Base-by-base conservation (phyloP, 2,797 vertebrate genomes). In the Aeoliscus strigatus region DNA sequence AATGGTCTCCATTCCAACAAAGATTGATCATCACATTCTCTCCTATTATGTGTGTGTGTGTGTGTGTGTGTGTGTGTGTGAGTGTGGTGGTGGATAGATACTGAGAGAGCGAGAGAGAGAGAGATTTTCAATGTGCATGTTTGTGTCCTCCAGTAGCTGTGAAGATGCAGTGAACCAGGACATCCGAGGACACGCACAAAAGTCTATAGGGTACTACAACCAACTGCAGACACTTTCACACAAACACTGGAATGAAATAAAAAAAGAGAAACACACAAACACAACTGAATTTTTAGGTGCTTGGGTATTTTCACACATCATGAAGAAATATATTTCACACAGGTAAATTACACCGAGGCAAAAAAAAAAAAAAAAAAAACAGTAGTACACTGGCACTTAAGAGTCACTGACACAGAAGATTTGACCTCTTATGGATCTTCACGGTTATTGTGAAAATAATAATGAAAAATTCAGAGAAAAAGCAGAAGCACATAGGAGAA, bases 1-100 rank as follows among this genome's bases (percentile, higher is more conserved):
- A 29, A 51, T 50, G 32, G 28, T 27, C 45, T 51, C 12, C 36
- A 44, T 30, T 27, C 39, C 52, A 59, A 66, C 63, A 52, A 8
- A 60, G 57, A 73, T 62, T 57, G 69, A 79, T 57, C 49, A 48
- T 47, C 67, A 30, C 43, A 36, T 42, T 45, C 39, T 51, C 40
- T 44, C 35, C 42, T 27, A 6, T 30, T 7, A 11, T 29, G 52
- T 42, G 33, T 41, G 29, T 26, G 37, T 21, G 13, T 16, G 30
- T 12, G 26, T 6, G 37, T 8, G 24, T 13, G 21, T 31, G 14
- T 3, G 9, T n/a, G n/a, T n/a, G n/a, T n/a, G n/a, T n/a, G n/a
- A n/a, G n/a, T n/a, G n/a, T n/a, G n/a, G n/a, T n/a, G n/a, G n/a
- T n/a, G n/a, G n/a, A n/a, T n/a, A n/a, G n/a, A n/a, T n/a, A n/a